Percentiles rank a stretch among this genome's conserved stretches.
Conservation (phyloP, 2,797 vertebrate genomes). For the Dendrocincla fuliginosa region DNA sequence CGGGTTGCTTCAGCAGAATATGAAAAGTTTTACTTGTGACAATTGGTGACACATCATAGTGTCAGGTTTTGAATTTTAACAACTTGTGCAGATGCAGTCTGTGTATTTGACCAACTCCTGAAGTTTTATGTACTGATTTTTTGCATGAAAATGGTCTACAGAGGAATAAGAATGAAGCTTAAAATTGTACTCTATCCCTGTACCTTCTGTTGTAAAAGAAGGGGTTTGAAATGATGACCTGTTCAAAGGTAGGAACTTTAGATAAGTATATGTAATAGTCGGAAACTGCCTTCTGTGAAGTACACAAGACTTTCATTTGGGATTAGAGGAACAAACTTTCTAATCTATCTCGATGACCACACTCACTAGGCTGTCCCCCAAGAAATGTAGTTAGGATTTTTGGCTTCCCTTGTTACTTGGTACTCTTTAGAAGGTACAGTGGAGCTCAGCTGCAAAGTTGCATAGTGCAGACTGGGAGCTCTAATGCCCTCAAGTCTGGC, state of each 20-base stretch:
- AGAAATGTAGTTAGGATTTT: background rate
- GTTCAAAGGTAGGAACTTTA: background rate
- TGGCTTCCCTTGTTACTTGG: background rate
- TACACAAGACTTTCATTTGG: background rate
- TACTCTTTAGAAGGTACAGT: background rate
- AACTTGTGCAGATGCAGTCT: background rate
- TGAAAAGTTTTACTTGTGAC: background rate
- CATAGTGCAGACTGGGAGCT: background rate
- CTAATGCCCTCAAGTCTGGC: background rate
- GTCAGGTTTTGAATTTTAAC: background rate
- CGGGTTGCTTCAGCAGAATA: background rate
- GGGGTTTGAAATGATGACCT: background rate
- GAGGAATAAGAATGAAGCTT: background rate
- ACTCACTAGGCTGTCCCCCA: background rate
- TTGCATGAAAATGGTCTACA: background rate
- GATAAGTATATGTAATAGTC: background rate
- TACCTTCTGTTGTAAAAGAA: background rate
- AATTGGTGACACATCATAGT: background rate
- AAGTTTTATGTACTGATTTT: background rate
- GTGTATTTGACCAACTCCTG: background rate
- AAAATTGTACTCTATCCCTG: background rate
- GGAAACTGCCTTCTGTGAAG: background rate
- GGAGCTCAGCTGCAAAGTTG: background rate
- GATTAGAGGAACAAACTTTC: background rate
- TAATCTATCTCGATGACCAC: background rate